Evolutionary conservation across 2,113 vertebrate species (phyloP), one percentile per base, ranked within the genome.

Genomic region (Tinamus guttatus): DNA sequence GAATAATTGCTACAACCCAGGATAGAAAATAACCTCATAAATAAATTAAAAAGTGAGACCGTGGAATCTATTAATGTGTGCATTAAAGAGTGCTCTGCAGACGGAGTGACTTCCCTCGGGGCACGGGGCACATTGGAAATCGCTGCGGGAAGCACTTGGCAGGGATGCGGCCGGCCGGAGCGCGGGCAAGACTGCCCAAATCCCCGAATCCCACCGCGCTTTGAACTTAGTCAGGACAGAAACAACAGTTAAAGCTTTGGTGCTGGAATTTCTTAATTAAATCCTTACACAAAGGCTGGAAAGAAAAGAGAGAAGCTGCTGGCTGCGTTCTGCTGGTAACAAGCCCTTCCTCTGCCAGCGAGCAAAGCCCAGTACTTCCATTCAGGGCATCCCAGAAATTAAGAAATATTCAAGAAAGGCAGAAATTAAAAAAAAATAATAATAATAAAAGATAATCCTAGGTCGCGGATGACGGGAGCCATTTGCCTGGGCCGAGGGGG

Each of bases 21-120:
- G 47, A 30, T 11, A 56, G 62, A 70, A 63, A 54, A 69, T 28
- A 70, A 27, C n/a, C 64, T 69, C 22, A 85, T 11, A 19, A 41
- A 88, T 65, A 40, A 81, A 87, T 58, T 4, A 36, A 16, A 24
- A 51, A 34, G 13, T 3, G 38, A 36, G 64, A 58, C n/a, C 43
- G 12, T 1, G 9, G 58, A 2, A 38, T 13, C 12, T 32, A 21
- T 20, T 13, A 9, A 32, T 4, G 36, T 1, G 2, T 13, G 59
- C 6, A 8, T 2, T 21, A 15, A 8, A 3, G 4, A 58, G 45
- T 49, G 51, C 13, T 43, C 28, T 69, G 81, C 0, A 8, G 59
- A 9, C 45, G 52, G 58, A 9, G 40, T 40, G 28, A 7, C 52
- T 2, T 52, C 71, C 21, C 56, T 11, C 27, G 14, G 21, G 63